Evolutionary conservation across 2,888 invertebrate species (phyloP).

Genomic region (Punctoribates punctum): DNA sequence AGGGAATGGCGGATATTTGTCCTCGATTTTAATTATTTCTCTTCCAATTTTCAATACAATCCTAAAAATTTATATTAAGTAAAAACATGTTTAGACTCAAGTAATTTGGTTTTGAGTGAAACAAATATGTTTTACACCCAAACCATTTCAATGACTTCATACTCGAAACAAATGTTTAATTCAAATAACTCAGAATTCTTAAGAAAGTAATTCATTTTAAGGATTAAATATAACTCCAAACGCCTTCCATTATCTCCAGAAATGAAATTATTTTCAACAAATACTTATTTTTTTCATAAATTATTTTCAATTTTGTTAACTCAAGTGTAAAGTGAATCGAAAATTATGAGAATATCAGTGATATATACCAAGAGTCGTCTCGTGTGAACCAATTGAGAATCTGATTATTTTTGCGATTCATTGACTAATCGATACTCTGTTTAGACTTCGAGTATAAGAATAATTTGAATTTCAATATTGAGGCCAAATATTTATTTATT

Average conservation of each 20-base stretch:
- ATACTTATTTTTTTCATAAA: not conserved
- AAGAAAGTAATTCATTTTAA: not conserved
- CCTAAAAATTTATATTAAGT: not conserved
- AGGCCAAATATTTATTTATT: not conserved
- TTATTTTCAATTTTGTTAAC: conserved; percentile 1
- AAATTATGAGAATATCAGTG: not conserved
- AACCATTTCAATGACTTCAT: not conserved
- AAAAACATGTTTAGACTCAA: conserved; percentile 12
- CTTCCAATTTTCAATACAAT: not conserved
- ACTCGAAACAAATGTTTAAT: not conserved
- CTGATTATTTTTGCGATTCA: not conserved
- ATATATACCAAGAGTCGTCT: not conserved
- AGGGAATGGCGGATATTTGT: not conserved
- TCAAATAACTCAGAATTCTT: not conserved
- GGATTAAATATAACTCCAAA: not conserved
- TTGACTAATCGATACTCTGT: not conserved
- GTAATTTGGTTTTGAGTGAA: not conserved
- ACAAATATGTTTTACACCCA: conserved; percentile 11
- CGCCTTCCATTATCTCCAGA: not conserved
- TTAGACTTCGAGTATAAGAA: not conserved
- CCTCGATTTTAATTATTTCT: conserved; percentile 38
- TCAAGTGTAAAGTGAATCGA: conserved; percentile 5
- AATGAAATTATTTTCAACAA: not conserved
- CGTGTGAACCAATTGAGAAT: not conserved
- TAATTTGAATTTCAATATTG: conserved; percentile 5